Percentiles rank a stretch among this genome's conserved stretches.
Conservation (phyloP, 2,888 invertebrate genomes). For the Sinopyrophorus schimmeli region DNA sequence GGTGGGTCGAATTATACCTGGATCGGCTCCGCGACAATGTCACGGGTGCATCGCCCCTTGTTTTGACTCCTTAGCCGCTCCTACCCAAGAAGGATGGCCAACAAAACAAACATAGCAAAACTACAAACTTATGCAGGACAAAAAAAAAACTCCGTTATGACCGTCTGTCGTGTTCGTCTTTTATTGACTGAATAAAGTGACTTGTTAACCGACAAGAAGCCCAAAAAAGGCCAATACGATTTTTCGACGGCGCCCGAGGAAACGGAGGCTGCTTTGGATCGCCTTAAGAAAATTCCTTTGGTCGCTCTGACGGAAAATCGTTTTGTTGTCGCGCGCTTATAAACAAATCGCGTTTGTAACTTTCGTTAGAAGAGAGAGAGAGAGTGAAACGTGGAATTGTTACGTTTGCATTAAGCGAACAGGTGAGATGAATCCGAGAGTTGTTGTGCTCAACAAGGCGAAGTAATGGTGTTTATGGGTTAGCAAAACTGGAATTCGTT, state of each 20-base stretch:
- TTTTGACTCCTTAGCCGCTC: constrained; percentile 29
- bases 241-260: too few relatives aligned
- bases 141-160: constrained; percentile 29
- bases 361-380: constrained; percentile 24
- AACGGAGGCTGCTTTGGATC: too few relatives aligned
- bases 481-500: constrained; percentile 28
- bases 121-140: constrained; percentile 8
- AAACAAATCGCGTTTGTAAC: too few relatives aligned
- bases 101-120: constrained; percentile 20
- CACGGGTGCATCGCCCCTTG: constrained; percentile 41
- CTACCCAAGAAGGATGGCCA: constrained; percentile 18
- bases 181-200: constrained; percentile 12
- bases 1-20: constrained; percentile 36
- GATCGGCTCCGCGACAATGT: constrained; percentile 41
- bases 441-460: constrained; percentile 7
- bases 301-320: too few relatives aligned
- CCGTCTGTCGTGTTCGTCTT: constrained; percentile 20
- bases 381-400: constrained; percentile 6
- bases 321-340: not conserved
- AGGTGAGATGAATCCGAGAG: constrained; percentile 15
- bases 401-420: constrained; percentile 14
- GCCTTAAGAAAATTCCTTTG: too few relatives aligned
- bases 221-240: too few relatives aligned
- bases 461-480: constrained; percentile 29
- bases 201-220: constrained; percentile 14